A percentile compares a stretch with the other conserved stretches of the same genome.
phyloP scores from a whole-genome alignment of 1,140 invertebrate genomes.

The Oryzaephilus surinamensis region DNA sequence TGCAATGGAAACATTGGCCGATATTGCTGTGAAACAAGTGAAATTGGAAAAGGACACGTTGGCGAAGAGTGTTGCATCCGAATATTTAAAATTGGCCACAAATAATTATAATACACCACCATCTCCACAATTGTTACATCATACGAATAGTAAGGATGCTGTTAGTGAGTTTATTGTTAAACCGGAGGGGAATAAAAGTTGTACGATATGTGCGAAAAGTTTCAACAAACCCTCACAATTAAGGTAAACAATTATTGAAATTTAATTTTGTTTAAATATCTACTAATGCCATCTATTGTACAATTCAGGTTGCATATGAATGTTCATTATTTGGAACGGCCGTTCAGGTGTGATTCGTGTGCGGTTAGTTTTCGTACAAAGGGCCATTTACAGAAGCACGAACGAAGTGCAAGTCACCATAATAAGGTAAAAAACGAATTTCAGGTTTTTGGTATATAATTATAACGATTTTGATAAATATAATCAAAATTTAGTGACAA shows the following conservation, averaged over 20 bases:
- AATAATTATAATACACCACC: constrained; percentile 36
- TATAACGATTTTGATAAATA: not conserved
- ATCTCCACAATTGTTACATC: no score
- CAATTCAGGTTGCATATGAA: constrained; percentile 73
- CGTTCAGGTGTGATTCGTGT: constrained; percentile 83
- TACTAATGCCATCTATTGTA: not conserved
- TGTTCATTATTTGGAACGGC: constrained; percentile 90
- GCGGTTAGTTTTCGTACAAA: constrained; percentile 84
- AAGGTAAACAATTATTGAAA: constrained; percentile 32
- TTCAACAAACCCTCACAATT: constrained; percentile 86
- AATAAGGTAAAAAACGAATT: constrained; percentile 72
- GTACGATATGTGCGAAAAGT: constrained; percentile 80
- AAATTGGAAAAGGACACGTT: constrained; percentile 35
- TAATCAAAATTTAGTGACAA: not conserved
- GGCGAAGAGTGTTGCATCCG: constrained; percentile 48
- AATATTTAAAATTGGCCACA: constrained; percentile 48
- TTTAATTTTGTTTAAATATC: not conserved
- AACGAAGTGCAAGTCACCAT: constrained; percentile 78
- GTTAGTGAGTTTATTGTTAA: constrained; percentile 32
- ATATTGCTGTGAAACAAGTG: constrained; percentile 36
- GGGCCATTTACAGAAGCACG: constrained; percentile 86
- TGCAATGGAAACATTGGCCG: constrained; percentile 37
- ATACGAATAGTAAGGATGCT: constrained; percentile 19
- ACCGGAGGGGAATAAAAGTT: constrained; percentile 41
- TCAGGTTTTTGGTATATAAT: not conserved